Percentiles rank a stretch among this genome's conserved stretches.
These are phyloP conservation scores for Potamilus streckersoni DNA, from an alignment of 1,140 invertebrate species.

Conservation along the genomic window DNA sequence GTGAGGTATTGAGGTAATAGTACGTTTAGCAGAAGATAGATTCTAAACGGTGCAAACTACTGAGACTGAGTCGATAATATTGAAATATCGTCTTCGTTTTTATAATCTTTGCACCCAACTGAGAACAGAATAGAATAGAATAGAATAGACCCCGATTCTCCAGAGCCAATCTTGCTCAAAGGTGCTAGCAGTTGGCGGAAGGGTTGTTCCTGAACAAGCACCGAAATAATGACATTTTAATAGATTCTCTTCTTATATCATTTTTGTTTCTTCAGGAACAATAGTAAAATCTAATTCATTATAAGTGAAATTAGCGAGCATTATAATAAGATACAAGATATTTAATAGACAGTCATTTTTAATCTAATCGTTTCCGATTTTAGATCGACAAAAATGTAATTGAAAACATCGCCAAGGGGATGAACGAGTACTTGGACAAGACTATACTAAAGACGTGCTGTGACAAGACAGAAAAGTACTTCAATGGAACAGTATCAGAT, in stretches of 20 bases:
- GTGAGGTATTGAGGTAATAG: too few species aligned
- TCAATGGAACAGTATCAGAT: background rate
- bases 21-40: too few species aligned
- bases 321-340: background rate
- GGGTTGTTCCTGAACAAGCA: background rate
- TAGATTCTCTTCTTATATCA: background rate
- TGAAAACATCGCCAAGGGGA: conserved; percentile 16
- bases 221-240: background rate
- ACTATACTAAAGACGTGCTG: conserved; percentile 26
- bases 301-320: background rate
- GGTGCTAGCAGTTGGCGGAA: too few species aligned
- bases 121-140: too few species aligned
- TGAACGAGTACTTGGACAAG: conserved; percentile 11
- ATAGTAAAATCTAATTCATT: background rate
- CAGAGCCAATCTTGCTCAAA: too few species aligned
- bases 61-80: too few species aligned
- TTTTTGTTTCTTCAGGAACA: background rate
- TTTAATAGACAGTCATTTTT: background rate
- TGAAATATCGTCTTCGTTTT: too few species aligned
- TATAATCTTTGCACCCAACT: too few species aligned
- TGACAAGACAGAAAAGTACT: too few species aligned
- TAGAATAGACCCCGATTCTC: too few species aligned
- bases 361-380: background rate
- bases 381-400: conserved; percentile 32
- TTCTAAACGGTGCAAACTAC: too few species aligned